phyloP scores from a whole-genome alignment of 2,888 invertebrate genomes.

The Ptychoptera albimana region DNA sequence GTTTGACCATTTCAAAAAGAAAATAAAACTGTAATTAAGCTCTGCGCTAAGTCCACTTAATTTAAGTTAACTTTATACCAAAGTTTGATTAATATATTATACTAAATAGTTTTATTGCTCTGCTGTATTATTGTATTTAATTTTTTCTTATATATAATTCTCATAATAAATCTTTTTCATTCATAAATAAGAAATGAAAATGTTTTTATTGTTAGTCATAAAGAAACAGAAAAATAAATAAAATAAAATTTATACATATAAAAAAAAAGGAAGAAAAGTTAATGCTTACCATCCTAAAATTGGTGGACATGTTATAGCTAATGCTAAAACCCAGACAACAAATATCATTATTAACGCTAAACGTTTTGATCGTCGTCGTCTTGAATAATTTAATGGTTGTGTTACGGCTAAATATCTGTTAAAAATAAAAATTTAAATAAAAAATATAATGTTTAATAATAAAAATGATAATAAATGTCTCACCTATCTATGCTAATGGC shows the following conservation, averaged over 20 bases:
- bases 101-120: no score
- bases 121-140: no score
- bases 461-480: conserved; percentile 15
- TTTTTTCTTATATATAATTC: no score
- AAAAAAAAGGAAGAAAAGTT: background rate
- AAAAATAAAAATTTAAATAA: conserved; percentile 7
- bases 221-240: background rate
- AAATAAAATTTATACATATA: background rate
- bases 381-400: conserved; percentile 81
- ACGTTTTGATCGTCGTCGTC: conserved; percentile 70
- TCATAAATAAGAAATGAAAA: background rate
- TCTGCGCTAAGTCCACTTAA: no score
- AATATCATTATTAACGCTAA: conserved; percentile 78
- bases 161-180: background rate
- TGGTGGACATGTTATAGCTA: conserved; percentile 85
- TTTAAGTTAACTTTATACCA: no score
- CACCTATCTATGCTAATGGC: conserved; percentile 79
- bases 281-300: conserved; percentile 71
- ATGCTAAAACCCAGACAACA: conserved; percentile 79
- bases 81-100: no score
- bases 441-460: conserved; percentile 15
- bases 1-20: no score
- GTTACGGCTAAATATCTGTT: conserved; percentile 79
- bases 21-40: no score
- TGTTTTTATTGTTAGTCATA: background rate